Conservation (phyloP, 1,140 invertebrate genomes). For the Magallana angulata region DNA sequence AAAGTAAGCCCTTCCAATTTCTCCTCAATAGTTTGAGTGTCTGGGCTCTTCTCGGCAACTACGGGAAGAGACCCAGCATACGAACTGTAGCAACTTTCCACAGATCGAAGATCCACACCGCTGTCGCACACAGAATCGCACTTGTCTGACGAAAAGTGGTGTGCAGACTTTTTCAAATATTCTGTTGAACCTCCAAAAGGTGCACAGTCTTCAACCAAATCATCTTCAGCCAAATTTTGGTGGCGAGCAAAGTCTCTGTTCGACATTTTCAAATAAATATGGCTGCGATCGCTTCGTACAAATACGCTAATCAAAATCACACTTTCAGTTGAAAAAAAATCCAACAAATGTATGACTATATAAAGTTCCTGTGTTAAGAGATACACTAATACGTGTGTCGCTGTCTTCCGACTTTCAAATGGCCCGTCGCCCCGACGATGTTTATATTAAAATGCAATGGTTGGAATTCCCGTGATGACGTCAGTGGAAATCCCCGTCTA, state of each 20-base stretch:
- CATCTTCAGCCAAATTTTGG: background rate
- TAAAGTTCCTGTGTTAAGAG: background rate
- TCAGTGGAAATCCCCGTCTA: constrained; percentile 19
- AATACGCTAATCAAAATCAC: no score
- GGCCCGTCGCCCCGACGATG: background rate
- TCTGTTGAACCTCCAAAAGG: background rate
- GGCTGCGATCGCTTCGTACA: background rate
- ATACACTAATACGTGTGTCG: background rate
- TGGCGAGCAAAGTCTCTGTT: background rate
- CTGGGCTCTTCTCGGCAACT: background rate
- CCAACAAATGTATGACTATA: background rate
- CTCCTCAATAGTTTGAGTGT: background rate
- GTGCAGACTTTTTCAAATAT: background rate
- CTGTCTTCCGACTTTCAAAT: no score
- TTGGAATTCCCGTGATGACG: constrained; percentile 14
- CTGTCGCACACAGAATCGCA: background rate
- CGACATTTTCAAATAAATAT: constrained; percentile 24
- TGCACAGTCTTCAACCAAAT: constrained; percentile 8
- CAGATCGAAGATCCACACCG: constrained; percentile 7
- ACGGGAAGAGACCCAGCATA: background rate
- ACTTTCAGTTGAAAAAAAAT: background rate
- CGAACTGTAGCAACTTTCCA: constrained; percentile 39
- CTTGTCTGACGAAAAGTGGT: background rate
- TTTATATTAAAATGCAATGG: background rate
- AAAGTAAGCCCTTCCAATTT: background rate